Base-by-base conservation (phyloP, 2,888 invertebrate genomes). In the Drosophila lacicola region DNA sequence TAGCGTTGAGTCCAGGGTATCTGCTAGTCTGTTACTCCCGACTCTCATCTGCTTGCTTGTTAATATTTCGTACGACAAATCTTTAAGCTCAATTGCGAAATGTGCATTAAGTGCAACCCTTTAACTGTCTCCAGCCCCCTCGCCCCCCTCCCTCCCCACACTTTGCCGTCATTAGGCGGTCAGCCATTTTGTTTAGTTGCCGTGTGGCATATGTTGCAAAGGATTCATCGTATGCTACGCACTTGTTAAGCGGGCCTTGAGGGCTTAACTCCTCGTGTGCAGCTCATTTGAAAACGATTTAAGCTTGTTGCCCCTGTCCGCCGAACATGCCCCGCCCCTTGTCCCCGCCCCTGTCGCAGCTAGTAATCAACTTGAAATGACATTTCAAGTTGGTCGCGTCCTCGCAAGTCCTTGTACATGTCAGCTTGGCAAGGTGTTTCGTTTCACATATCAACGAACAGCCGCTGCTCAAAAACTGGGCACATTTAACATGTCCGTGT, bases 401-500 rank as follows among this genome's bases (percentile, higher is more conserved):
- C 36, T 13, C 13, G 14, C 5, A 53, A 36, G 37, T 72, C 62
- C 73, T 42, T 51, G 60, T 60, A 21, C 14, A 11, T 51, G 72
- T 65, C 72, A 10, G 36, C 10, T 37, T n/a, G 68, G 80, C 85
- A 85, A 85, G 85, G 85, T 85, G 85, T 85, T 87, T 77, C 82
- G 62, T 77, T 87, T 89, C 85, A 86, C 85, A 85, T 83, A 78
- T 82, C 78, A 70, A 66, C 71, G 17, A 63, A 66, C 71, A 65
- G 63, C 69, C 74, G 44, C 47, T 44, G 39, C 36, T 29, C 51
- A 45, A 36, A 82, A 80, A 72, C 80, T 70, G 66, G 47, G 42
- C 63, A 70, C 84, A 80, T 83, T 29, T 80, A 80, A 80, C 70
- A 67, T 78, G 70, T 80, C 50, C 70, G 39, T 62, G 58, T 70